Percentiles rank a stretch among this genome's conserved stretches.
These are phyloP conservation scores for Anguilla pacifica DNA, from an alignment of 2,797 vertebrate genomes.

Conservation along the genomic window DNA sequence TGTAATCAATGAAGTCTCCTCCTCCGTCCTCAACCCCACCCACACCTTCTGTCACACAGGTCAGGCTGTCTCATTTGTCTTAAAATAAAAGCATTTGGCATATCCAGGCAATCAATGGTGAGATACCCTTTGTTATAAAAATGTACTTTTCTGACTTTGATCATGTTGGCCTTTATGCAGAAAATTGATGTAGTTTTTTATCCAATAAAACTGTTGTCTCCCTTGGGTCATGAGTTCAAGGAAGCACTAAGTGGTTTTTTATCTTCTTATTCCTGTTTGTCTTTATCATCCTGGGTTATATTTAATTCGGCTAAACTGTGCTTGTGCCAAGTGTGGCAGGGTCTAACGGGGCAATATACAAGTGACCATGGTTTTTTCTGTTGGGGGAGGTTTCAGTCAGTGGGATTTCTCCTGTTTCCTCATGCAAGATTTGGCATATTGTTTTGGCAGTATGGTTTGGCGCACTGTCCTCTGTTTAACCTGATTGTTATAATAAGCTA, in stretches of 20 bases:
- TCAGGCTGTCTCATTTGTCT: not conserved
- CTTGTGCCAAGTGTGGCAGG: not conserved
- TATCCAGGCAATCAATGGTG: not conserved
- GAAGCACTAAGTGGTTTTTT: not conserved
- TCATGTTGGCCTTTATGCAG: not conserved
- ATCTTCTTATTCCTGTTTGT: not conserved
- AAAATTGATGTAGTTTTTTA: constrained; percentile 18
- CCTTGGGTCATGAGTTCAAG: not conserved
- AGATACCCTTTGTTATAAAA: not conserved
- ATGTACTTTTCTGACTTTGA: not conserved
- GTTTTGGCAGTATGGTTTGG: not conserved
- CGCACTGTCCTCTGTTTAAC: not conserved
- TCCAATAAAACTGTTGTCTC: not conserved
- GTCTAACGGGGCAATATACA: not conserved
- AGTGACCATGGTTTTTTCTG: too few relatives aligned
- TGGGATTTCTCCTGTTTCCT: not conserved
- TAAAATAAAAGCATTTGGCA: not conserved
- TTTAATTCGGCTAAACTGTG: not conserved
- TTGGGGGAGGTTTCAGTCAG: not conserved
- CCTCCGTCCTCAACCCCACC: too few relatives aligned
- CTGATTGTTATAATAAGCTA: not conserved
- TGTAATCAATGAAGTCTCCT: too few relatives aligned
- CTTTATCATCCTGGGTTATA: not conserved
- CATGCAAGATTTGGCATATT: not conserved
- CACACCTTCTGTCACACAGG: not conserved